Evolutionary conservation across 2,888 invertebrate species (phyloP).

Genomic region (Adelphocoris suturalis): DNA sequence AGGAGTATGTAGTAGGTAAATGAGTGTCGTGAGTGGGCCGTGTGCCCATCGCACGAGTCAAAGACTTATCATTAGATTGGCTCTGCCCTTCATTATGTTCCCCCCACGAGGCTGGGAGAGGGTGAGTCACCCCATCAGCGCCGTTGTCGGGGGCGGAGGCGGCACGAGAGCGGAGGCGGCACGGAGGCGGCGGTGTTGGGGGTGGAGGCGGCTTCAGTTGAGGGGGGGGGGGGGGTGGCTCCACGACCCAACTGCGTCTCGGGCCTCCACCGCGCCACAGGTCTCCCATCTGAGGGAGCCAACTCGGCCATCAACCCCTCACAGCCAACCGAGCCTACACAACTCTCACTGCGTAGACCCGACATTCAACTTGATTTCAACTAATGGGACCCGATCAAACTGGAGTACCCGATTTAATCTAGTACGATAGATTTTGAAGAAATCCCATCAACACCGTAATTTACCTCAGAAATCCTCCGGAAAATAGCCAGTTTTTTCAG

Average conservation of each 20-base stretch:
- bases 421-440: no score
- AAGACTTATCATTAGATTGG: constrained; percentile 59
- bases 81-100: constrained; percentile 43
- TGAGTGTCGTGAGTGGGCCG: neutral
- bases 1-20: constrained; percentile 7
- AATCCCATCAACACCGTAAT: no score
- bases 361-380: neutral
- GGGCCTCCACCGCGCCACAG: neutral
- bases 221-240: neutral
- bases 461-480: no score
- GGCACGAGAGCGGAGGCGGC: constrained; percentile 6
- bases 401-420: no score
- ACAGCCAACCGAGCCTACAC: neutral
- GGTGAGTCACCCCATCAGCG: constrained; percentile 53
- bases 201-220: neutral
- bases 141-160: neutral
- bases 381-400: neutral
- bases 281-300: constrained; percentile 12
- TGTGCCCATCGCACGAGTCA: constrained; percentile 30
- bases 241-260: constrained; percentile 1
- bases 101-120: constrained; percentile 41
- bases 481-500: no score
- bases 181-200: neutral
- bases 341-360: constrained; percentile 21
- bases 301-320: neutral